A percentile compares a stretch with the other conserved stretches of the same genome.
phyloP scores from a whole-genome alignment of 2,797 vertebrate genomes.

The Scomberomorus guttatus region DNA sequence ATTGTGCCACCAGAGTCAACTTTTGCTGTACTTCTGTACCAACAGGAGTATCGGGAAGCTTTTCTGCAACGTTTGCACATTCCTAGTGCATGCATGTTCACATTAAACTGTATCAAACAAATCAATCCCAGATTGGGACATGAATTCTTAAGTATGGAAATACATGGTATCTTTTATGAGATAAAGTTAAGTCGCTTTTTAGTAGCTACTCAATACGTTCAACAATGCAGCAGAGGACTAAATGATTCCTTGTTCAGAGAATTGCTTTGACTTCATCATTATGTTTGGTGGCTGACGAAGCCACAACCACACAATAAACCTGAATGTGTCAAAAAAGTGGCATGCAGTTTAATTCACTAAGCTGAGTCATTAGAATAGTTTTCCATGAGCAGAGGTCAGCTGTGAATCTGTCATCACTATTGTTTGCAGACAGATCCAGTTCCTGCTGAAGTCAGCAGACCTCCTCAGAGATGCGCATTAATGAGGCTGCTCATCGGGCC shows the following conservation, averaged over 20 bases:
- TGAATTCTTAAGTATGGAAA: conserved; percentile 5
- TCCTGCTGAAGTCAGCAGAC: conserved; percentile 75
- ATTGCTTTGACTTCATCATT: conserved; percentile 11
- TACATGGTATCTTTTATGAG: not conserved
- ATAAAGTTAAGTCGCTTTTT: not conserved
- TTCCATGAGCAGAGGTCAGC: conserved; percentile 55
- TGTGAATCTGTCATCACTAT: conserved; percentile 65
- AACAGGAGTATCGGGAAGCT: conserved; percentile 4
- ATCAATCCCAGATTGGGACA: not conserved
- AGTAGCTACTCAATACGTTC: not conserved
- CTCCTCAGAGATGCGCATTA: conserved; percentile 58
- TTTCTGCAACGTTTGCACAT: conserved; percentile 17
- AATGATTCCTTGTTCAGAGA: conserved; percentile 17
- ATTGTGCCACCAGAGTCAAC: not conserved
- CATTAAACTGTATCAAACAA: conserved; percentile 3
- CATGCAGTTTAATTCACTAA: conserved; percentile 32
- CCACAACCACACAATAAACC: conserved; percentile 17
- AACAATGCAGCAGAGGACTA: not conserved
- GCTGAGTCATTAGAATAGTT: conserved; percentile 54
- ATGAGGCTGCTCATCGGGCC: conserved; percentile 44
- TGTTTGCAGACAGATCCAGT: conserved; percentile 56
- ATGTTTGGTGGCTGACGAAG: conserved; percentile 27
- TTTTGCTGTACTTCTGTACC: conserved; percentile 9
- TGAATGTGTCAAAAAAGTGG: conserved; percentile 39
- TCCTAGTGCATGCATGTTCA: not conserved